A percentile compares a stretch with the other conserved stretches of the same genome.
phyloP scores from a whole-genome alignment of 2,888 invertebrate species.

The Zygothrica quintamaculata region DNA sequence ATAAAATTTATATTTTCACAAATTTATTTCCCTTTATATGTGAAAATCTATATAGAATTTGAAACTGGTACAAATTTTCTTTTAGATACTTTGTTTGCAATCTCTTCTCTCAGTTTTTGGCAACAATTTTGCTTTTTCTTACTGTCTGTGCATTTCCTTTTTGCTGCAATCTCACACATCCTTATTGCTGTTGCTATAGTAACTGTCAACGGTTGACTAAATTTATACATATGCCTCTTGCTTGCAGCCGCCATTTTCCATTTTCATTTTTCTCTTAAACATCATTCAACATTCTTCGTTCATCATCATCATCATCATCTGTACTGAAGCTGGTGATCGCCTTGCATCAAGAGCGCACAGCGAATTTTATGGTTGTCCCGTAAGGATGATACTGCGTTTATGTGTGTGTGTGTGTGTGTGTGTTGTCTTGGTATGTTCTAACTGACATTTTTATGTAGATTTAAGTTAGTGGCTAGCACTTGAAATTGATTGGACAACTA shows the following conservation, averaged over 20 bases:
- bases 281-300: too few relatives aligned
- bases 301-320: constrained; percentile 24
- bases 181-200: constrained; percentile 22
- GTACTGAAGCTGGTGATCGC: constrained; percentile 12
- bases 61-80: constrained; percentile 8
- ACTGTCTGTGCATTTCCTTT: constrained; percentile 60
- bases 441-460: constrained; percentile 67
- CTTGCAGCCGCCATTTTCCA: constrained; percentile 23
- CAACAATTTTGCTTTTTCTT: constrained; percentile 40
- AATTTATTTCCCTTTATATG: too few relatives aligned
- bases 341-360: constrained; percentile 67
- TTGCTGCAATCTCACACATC: constrained; percentile 39
- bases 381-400: constrained; percentile 9
- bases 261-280: too few relatives aligned
- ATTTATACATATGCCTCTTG: constrained; percentile 59
- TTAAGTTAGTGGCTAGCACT: constrained; percentile 65
- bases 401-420: constrained; percentile 10
- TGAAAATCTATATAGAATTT: too few relatives aligned
- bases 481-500: constrained; percentile 77
- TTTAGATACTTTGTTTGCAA: constrained; percentile 34
- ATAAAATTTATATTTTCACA: too few relatives aligned
- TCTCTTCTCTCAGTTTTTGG: constrained; percentile 39
- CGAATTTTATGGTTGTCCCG: constrained; percentile 62
- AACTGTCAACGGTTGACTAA: constrained; percentile 29
- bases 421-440: constrained; percentile 8